These are phyloP conservation scores for Psettodes erumei DNA, from an alignment of 2,113 vertebrate genomes.

Conservation along the genomic window DNA sequence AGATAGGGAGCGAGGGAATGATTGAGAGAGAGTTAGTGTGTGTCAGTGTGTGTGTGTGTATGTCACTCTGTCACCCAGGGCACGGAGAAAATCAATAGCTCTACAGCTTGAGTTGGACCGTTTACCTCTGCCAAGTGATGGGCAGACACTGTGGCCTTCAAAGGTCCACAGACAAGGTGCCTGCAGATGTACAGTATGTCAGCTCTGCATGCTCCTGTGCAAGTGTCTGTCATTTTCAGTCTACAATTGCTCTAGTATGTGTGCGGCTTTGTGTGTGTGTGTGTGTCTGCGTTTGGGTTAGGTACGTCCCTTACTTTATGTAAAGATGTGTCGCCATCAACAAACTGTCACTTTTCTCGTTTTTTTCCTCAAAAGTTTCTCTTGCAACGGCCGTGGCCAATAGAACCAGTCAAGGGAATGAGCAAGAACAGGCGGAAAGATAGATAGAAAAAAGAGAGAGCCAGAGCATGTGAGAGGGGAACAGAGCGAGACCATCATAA, in stretches of 20 bases:
- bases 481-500: slow-evolving; percentile 65
- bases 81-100: slow-evolving; percentile 67
- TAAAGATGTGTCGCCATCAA: slow-evolving; percentile 11
- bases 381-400: slow-evolving; percentile 9
- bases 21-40: slow-evolving; percentile 48
- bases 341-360: slow-evolving; percentile 18
- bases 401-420: slow-evolving; percentile 15
- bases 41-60: slow-evolving; percentile 29
- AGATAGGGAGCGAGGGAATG: slow-evolving; percentile 35
- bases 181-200: slow-evolving; percentile 22
- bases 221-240: slow-evolving; percentile 19
- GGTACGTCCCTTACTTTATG: not conserved
- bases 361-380: slow-evolving; percentile 65
- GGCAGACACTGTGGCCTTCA: slow-evolving; percentile 58
- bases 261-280: not conserved
- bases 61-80: slow-evolving; percentile 61
- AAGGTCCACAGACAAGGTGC: slow-evolving; percentile 42
- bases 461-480: slow-evolving; percentile 40
- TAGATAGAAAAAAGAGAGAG: slow-evolving; percentile 42
- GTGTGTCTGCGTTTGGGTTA: not conserved
- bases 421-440: slow-evolving; percentile 38
- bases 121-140: slow-evolving; percentile 73
- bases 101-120: slow-evolving; percentile 55
- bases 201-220: slow-evolving; percentile 8
- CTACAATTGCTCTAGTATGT: slow-evolving; percentile 19